Evolutionary conservation across 2,113 vertebrate genomes (phyloP).

Genomic region (Bos javanicus): DNA sequence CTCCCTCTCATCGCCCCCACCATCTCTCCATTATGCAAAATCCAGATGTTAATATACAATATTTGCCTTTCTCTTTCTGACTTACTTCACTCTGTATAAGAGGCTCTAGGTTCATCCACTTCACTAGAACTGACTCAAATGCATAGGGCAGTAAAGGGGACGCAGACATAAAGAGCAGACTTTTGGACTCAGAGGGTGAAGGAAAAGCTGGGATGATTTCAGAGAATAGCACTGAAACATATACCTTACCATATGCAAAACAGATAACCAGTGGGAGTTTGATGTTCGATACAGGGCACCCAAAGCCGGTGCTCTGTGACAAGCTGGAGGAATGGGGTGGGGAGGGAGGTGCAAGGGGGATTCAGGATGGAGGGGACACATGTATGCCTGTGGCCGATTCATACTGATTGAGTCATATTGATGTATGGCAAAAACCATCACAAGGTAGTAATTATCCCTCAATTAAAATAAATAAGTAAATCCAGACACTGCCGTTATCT

Average conservation of each 20-base stretch:
- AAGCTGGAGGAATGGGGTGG: not conserved
- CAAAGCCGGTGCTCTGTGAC: fast-evolving
- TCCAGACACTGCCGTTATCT: not conserved
- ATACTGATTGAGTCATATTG: not conserved
- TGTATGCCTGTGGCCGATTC: not conserved
- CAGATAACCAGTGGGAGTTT: not conserved
- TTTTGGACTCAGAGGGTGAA: not conserved
- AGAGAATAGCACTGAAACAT: not conserved
- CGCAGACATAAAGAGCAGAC: not conserved
- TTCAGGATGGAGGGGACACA: not conserved
- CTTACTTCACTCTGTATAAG: not conserved
- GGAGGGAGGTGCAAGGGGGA: not conserved
- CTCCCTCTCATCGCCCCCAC: not conserved
- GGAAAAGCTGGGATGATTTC: not conserved
- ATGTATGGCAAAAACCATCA: not conserved
- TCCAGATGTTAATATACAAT: not conserved
- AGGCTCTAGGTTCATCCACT: not conserved
- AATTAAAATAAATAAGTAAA: not conserved
- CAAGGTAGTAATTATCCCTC: not conserved
- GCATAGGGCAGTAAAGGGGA: not conserved
- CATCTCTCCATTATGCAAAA: not conserved
- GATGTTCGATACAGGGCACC: not conserved
- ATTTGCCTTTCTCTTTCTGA: not conserved
- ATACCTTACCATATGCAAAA: not conserved
- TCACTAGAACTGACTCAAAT: not conserved